Evolutionary conservation across 2,113 vertebrate genomes (phyloP).

Genomic region (Parotia lawesii): DNA sequence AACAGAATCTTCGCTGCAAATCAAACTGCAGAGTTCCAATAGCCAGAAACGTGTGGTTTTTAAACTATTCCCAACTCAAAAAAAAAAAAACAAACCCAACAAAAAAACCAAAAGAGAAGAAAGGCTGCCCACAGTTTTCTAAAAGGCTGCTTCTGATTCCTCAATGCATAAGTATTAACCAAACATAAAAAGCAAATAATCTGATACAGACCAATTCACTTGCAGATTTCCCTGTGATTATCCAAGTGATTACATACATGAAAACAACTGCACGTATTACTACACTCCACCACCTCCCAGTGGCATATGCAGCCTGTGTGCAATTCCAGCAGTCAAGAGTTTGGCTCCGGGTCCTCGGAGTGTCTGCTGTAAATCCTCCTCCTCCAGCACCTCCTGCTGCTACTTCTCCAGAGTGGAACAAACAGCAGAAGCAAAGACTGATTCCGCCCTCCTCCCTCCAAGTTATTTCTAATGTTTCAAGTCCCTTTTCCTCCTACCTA

Average conservation of each 20-base stretch:
- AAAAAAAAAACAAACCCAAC: not conserved
- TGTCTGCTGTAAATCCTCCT: constrained; percentile 42
- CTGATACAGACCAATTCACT: not conserved
- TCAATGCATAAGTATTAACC: not conserved
- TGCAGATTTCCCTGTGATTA: not conserved
- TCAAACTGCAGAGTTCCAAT: not conserved
- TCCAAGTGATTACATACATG: not conserved
- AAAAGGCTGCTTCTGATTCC: not conserved
- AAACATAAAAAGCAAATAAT: not conserved
- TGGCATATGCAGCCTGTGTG: not conserved
- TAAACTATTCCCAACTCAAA: not conserved
- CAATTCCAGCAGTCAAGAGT: constrained; percentile 36
- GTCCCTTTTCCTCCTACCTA: constrained; percentile 39
- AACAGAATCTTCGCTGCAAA: not conserved
- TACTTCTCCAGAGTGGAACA: not conserved
- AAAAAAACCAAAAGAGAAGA: not conserved
- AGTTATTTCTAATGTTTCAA: constrained; percentile 15
- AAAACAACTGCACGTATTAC: constrained; percentile 2
- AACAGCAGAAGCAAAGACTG: not conserved
- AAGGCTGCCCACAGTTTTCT: not conserved
- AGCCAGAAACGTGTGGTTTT: not conserved
- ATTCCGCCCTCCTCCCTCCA: not conserved
- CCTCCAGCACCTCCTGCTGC: constrained; percentile 58
- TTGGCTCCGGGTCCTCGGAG: constrained; percentile 30
- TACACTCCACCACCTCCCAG: constrained; percentile 55